Evolutionary conservation across 2,113 vertebrate species (phyloP).

Genomic region (Phyllostomus hastatus): DNA sequence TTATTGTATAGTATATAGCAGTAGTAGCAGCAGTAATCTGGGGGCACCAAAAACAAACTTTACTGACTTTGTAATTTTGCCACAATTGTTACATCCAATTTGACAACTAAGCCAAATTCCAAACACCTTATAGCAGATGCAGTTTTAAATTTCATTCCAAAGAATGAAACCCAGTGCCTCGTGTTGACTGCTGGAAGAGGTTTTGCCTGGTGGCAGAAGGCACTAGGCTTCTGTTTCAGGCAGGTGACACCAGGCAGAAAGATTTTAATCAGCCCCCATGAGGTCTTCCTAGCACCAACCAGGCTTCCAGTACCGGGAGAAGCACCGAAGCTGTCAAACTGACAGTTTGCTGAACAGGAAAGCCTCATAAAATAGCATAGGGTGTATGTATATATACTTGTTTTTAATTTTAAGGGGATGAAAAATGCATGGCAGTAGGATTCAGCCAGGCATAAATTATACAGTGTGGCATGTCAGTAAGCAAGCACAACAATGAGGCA

Average conservation of each 20-base stretch:
- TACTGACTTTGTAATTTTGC: constrained; percentile 16
- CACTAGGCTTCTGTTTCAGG: constrained; percentile 49
- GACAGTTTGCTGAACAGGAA: not conserved
- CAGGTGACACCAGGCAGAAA: constrained; percentile 35
- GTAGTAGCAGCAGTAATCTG: not conserved
- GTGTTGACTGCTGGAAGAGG: not conserved
- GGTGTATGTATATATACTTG: not conserved
- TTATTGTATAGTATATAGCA: not conserved
- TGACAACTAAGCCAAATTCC: constrained; percentile 38
- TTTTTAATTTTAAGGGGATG: constrained; percentile 56
- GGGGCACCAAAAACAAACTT: not conserved
- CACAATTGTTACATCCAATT: not conserved
- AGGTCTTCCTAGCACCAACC: constrained; percentile 26
- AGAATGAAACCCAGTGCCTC: not conserved
- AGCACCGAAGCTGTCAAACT: not conserved
- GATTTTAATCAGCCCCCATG: constrained; percentile 51
- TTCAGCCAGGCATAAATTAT: constrained; percentile 48
- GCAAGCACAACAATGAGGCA: not conserved
- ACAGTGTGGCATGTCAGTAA: not conserved
- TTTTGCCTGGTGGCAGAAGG: constrained; percentile 46
- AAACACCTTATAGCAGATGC: constrained; percentile 39
- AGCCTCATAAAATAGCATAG: constrained; percentile 14
- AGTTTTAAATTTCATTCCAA: constrained; percentile 35
- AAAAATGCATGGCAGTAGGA: constrained; percentile 30
- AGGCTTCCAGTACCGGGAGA: not conserved